A percentile compares a stretch with the other conserved stretches of the same genome.
These are phyloP conservation scores for Drosophila tropicalis DNA, from an alignment of 1,140 invertebrate genomes.

Conservation along the genomic window DNA sequence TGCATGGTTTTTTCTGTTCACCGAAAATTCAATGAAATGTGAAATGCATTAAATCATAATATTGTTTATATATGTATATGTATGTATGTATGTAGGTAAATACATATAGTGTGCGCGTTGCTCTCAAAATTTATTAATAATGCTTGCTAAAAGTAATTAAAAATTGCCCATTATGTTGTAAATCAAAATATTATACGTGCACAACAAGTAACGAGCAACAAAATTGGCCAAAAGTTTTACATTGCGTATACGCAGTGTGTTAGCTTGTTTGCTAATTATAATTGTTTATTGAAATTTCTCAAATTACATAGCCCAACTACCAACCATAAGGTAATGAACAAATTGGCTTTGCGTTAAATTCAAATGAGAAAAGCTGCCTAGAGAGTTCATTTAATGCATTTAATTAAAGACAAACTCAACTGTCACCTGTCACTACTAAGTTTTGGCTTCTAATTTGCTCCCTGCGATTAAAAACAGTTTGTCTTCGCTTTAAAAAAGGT, in stretches of 20 bases:
- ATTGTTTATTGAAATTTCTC: conserved; percentile 14
- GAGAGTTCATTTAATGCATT: too few species aligned
- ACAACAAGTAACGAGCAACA: conserved; percentile 47
- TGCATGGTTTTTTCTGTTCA: not conserved
- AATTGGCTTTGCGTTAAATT: too few species aligned
- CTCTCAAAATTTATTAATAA: conserved; percentile 44
- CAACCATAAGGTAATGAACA: not conserved
- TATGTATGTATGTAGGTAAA: too few species aligned
- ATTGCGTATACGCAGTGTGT: conserved; percentile 45
- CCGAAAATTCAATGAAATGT: not conserved
- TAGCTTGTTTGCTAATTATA: not conserved
- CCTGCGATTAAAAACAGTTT: too few species aligned
- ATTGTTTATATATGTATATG: conserved; percentile 16
- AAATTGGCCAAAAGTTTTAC: conserved; percentile 17
- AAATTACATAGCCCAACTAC: not conserved
- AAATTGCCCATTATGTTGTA: conserved; percentile 29
- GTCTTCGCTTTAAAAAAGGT: too few species aligned
- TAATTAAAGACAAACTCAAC: too few species aligned
- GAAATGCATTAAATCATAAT: conserved; percentile 56
- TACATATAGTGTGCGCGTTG: not conserved
- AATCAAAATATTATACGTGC: conserved; percentile 30
- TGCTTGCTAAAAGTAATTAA: conserved; percentile 45
- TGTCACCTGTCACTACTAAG: too few species aligned
- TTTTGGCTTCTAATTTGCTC: too few species aligned
- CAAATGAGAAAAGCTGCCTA: too few species aligned